Conservation (phyloP, 1,140 invertebrate genomes). For the Drosophila watanabei region DNA sequence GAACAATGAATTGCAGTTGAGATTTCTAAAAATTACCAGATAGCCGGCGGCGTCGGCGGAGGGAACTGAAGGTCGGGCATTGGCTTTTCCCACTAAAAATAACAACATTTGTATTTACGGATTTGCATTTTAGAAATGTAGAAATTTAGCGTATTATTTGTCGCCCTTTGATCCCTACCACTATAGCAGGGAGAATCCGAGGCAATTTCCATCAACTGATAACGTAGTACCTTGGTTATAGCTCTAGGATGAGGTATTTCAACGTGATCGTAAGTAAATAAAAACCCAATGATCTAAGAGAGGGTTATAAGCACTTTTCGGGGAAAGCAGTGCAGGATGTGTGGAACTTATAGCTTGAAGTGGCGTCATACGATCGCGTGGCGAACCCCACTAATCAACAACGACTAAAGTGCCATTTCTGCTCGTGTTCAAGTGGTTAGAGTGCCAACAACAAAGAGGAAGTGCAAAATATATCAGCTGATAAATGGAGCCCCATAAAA, state of each 20-base stretch:
- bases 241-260: background rate
- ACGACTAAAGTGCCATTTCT: constrained; percentile 15
- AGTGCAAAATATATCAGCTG: constrained; percentile 22
- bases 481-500: constrained; percentile 30
- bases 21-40: constrained; percentile 42
- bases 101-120: constrained; percentile 18
- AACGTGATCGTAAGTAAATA: constrained; percentile 2
- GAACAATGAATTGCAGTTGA: constrained; percentile 46
- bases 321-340: background rate
- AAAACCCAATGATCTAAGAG: constrained; percentile 17
- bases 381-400: constrained; percentile 7
- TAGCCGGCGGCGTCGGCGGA: constrained; percentile 4
- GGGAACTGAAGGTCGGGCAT: constrained; percentile 43
- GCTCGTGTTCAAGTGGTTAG: constrained; percentile 40
- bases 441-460: constrained; percentile 35
- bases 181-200: constrained; percentile 18
- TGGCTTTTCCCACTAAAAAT: constrained; percentile 41
- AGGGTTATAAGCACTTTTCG: background rate
- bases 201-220: constrained; percentile 29
- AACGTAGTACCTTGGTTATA: constrained; percentile 5
- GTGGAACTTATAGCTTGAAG: constrained; percentile 1
- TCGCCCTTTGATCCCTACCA: background rate
- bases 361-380: constrained; percentile 32
- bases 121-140: constrained; percentile 25
- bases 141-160: constrained; percentile 9